phyloP scores from a whole-genome alignment of 2,888 invertebrate genomes.

The Prosopocoilus inquinatus region DNA sequence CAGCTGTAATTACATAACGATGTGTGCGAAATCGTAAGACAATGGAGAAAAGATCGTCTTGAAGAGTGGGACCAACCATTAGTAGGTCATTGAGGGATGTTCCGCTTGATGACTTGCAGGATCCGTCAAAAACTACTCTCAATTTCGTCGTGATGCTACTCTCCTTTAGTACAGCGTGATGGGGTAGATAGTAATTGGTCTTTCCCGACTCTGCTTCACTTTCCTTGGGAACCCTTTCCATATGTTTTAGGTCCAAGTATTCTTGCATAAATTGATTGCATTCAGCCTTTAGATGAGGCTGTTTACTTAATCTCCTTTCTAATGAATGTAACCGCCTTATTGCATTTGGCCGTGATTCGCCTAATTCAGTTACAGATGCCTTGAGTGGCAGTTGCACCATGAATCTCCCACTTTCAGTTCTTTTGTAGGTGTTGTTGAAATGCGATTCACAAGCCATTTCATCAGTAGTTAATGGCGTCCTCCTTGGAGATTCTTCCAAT shows the following conservation, averaged over 20 bases:
- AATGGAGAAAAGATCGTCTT: constrained; percentile 15
- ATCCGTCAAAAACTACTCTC: too few species aligned
- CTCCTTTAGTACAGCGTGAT: constrained; percentile 13
- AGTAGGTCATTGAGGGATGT: constrained; percentile 14
- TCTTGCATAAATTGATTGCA: too few species aligned
- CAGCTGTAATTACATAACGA: constrained; percentile 9
- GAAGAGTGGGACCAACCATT: constrained; percentile 14
- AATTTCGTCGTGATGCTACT: constrained; percentile 12
- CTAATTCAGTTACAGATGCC: background rate
- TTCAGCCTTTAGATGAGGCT: background rate
- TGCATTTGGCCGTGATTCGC: background rate
- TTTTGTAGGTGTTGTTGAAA: too few species aligned
- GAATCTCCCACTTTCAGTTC: background rate
- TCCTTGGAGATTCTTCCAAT: too few species aligned
- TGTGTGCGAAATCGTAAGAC: constrained; percentile 13
- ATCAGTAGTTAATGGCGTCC: too few species aligned
- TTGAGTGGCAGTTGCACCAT: background rate
- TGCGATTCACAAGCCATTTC: too few species aligned
- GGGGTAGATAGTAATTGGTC: constrained; percentile 4
- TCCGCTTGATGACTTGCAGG: background rate
- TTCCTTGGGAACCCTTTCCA: too few species aligned
- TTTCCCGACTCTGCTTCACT: too few species aligned
- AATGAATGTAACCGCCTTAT: background rate
- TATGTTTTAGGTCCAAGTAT: too few species aligned
- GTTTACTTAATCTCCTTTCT: background rate